Evolutionary conservation across 2,113 vertebrate genomes (phyloP), one percentile per base, ranked within the genome.

Genomic region (Oenanthe melanoleuca): DNA sequence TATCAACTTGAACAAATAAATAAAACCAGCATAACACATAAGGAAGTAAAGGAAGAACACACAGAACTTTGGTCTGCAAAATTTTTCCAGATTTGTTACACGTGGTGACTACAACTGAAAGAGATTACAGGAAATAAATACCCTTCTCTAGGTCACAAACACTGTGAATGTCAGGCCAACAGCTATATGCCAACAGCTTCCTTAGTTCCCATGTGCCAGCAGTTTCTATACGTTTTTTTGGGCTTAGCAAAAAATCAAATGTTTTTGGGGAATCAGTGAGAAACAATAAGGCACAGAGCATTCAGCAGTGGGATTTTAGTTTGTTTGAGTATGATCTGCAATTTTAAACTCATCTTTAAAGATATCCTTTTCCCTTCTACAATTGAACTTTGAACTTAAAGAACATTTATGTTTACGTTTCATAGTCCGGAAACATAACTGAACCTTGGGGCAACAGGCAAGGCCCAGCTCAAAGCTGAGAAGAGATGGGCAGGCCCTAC

Each of bases 41-140:
- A 67, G 67, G 55, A 70, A 56, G 8, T 49, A 82, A 72, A 53
- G 22, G 14, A 87, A 90, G 11, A 73, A 63, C 33, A 83, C 25
- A 67, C 23, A 74, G 37, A 80, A 81, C 23, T 66, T 55, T 9
- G 22, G 52, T 71, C 69, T 78, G 38, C 52, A 84, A 78, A 92
- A 75, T 2, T 90, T 80, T 71, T 88, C 33, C 37, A 42, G 66
- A 59, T 12, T 12, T 45, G 25, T 80, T 73, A 91, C 18, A 77
- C 9, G 12, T 45, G 40, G 72, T 80, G 52, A 73, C 64, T 80
- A 86, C 4, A 63, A 91, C 49, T 47, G 57, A 93, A 89, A 93
- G 77, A 73, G 65, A 80, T 88, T 74, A 88, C 47, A 94, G 60
- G 53, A 84, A 92, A 84, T 77, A 92, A 80, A 57, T 72, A 44